phyloP scores from a whole-genome alignment of 2,888 invertebrate genomes.

The Lissonota sp. region DNA sequence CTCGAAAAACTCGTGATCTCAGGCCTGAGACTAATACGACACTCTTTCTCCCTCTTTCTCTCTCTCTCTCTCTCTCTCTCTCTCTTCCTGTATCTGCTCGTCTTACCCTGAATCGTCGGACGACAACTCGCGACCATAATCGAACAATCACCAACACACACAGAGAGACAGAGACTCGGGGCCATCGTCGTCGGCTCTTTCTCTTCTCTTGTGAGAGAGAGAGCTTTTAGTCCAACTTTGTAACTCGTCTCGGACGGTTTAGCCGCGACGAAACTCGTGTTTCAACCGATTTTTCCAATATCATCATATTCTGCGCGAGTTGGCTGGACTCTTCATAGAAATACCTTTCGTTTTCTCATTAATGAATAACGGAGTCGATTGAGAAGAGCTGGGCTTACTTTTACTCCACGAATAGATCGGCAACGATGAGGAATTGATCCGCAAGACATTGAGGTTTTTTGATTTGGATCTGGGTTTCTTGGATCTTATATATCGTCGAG shows the following conservation, averaged over 20 bases:
- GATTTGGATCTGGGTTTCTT: not conserved
- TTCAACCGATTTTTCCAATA: not conserved
- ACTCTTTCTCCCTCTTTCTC: constrained; percentile 12
- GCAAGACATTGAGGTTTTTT: no score
- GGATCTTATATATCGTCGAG: not conserved
- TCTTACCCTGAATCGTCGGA: constrained; percentile 60
- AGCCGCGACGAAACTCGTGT: not conserved
- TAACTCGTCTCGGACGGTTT: constrained; percentile 40
- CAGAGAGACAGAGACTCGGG: constrained; percentile 6
- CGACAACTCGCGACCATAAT: constrained; percentile 31
- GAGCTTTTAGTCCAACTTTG: constrained; percentile 50
- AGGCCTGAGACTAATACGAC: constrained; percentile 18
- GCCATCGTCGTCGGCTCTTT: constrained; percentile 4
- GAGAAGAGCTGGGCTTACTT: no score
- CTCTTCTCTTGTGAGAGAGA: constrained; percentile 10
- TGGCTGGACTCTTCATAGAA: not conserved
- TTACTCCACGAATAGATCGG: no score
- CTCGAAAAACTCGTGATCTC: constrained; percentile 56
- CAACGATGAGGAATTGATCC: no score
- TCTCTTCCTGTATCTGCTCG: constrained; percentile 18
- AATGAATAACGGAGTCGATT: no score
- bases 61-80: constrained; percentile 9
- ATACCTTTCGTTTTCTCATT: not conserved
- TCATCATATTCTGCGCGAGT: not conserved
- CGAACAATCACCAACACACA: constrained; percentile 35